Conservation (phyloP, 2,113 vertebrate species). For the Dicentrarchus labrax region DNA sequence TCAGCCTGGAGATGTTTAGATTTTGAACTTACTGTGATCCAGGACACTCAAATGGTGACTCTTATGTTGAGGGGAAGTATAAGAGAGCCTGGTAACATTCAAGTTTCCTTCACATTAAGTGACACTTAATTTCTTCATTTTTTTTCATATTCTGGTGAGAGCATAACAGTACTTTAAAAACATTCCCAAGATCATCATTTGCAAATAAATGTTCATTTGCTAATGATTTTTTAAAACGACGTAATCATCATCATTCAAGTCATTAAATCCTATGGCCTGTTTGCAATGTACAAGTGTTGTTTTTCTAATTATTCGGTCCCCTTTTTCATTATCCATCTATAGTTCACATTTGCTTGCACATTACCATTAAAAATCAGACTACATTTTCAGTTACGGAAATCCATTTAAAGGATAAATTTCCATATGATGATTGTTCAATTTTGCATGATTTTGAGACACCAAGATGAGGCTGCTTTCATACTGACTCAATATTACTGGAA, state of each 20-base stretch:
- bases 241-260: conserved; percentile 69
- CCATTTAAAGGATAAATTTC: conserved; percentile 64
- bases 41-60: conserved; percentile 54
- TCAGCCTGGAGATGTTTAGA: conserved; percentile 39
- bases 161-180: conserved; percentile 71
- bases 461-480: conserved; percentile 74
- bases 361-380: conserved; percentile 51
- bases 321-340: conserved; percentile 50
- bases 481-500: conserved; percentile 68
- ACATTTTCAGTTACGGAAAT: conserved; percentile 58
- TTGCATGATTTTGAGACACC: conserved; percentile 72
- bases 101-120: conserved; percentile 58
- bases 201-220: conserved; percentile 71
- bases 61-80: conserved; percentile 49
- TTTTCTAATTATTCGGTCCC: conserved; percentile 54
- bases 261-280: conserved; percentile 63
- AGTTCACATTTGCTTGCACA: conserved; percentile 60
- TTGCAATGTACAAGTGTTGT: conserved; percentile 67
- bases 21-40: conserved; percentile 55
- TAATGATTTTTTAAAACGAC: conserved; percentile 52
- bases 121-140: conserved; percentile 47
- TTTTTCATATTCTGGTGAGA: conserved; percentile 52
- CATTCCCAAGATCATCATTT: conserved; percentile 73
- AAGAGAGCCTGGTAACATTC: conserved; percentile 67
- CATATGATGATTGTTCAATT: conserved; percentile 65